Evolutionary conservation across 2,113 vertebrate genomes (phyloP).

Genomic region (Bostrychus sinensis): DNA sequence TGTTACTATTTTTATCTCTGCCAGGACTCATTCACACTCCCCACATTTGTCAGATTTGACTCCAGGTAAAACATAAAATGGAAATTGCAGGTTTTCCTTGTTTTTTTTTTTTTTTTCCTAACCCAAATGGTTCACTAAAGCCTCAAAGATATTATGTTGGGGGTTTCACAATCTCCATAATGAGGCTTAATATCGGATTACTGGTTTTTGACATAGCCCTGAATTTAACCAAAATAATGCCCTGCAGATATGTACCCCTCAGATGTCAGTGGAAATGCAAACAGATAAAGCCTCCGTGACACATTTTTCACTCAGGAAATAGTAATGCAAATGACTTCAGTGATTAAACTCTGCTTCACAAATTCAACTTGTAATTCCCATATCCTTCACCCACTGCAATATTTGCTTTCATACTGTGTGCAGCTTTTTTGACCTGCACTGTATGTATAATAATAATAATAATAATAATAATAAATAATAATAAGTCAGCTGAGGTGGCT

Average conservation of each 20-base stretch:
- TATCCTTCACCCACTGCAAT: background rate
- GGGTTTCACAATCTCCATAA: background rate
- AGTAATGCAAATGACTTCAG: background rate
- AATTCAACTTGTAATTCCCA: background rate
- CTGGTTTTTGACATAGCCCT: background rate
- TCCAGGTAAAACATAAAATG: conserved; percentile 19
- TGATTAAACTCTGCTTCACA: background rate
- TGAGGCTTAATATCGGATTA: conserved; percentile 4
- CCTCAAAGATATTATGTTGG: conserved; percentile 5
- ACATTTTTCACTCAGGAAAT: background rate
- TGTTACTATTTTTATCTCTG: conserved; percentile 36
- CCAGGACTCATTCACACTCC: conserved; percentile 20
- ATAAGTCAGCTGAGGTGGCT: no score
- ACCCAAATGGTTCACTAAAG: conserved; percentile 5
- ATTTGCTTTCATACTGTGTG: no score
- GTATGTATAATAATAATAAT: no score
- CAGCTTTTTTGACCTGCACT: no score
- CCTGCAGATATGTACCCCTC: background rate
- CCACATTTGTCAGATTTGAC: conserved; percentile 28
- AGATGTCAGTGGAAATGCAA: background rate
- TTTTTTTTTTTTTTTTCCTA: background rate
- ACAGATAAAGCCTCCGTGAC: background rate
- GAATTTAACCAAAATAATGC: background rate
- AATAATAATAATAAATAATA: no score
- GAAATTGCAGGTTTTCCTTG: background rate